These are phyloP conservation scores for Brachionichthys hirsutus DNA, from an alignment of 2,113 vertebrate species.

Conservation along the genomic window DNA sequence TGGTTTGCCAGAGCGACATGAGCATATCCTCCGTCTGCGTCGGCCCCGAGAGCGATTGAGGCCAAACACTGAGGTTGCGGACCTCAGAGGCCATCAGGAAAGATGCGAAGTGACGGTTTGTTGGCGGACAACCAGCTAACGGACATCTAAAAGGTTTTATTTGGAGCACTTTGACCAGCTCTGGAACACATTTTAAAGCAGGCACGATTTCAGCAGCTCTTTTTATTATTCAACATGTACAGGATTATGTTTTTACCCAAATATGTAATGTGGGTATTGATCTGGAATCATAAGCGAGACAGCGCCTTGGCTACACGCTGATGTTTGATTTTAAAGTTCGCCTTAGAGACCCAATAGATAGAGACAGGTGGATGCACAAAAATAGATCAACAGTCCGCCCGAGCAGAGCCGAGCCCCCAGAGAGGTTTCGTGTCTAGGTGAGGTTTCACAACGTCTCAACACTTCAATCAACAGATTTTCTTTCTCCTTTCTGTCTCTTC, in stretches of 20 bases:
- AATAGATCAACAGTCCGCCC: conserved; percentile 43
- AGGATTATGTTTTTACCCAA: not conserved
- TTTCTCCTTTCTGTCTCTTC: not conserved
- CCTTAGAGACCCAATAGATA: conserved; percentile 2
- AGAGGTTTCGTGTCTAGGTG: conserved; percentile 29
- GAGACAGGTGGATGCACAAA: conserved; percentile 23
- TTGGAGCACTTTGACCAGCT: conserved; percentile 3
- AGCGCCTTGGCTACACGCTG: not conserved
- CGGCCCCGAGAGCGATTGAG: conserved; percentile 2
- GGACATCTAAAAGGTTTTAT: conserved; percentile 9
- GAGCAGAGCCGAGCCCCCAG: conserved; percentile 36
- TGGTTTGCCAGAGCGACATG: conserved; percentile 23
- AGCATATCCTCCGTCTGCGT: not conserved
- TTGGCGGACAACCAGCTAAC: conserved; percentile 1
- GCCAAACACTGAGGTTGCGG: not conserved
- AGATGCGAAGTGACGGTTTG: conserved; percentile 4
- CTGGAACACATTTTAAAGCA: not conserved
- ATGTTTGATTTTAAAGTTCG: conserved; percentile 6
- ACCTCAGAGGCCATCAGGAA: conserved; percentile 2
- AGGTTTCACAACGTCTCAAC: conserved; percentile 56
- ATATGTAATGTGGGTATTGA: conserved; percentile 4
- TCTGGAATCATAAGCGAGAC: not conserved
- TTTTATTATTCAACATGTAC: too few species aligned
- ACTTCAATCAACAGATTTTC: conserved; percentile 44
- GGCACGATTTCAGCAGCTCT: not conserved